phyloP scores from a whole-genome alignment of 1,140 invertebrate genomes.

The Heliconius nattereri region DNA sequence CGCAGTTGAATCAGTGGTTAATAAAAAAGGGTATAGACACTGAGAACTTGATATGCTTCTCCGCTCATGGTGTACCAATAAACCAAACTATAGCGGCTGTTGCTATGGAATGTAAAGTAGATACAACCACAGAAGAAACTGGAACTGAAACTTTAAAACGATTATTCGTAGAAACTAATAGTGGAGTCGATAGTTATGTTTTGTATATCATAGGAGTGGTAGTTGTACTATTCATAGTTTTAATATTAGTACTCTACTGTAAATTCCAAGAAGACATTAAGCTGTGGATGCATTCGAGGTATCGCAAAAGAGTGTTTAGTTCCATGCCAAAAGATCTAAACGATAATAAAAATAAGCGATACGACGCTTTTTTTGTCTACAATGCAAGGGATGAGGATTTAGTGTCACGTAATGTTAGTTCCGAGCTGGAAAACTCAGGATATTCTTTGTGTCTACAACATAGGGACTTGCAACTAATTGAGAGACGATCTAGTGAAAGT shows the following conservation, averaged over 20 bases:
- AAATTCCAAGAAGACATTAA: conserved; percentile 92
- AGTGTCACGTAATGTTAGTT: conserved; percentile 88
- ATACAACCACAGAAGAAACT: conserved; percentile 73
- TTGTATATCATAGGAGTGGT: conserved; percentile 89
- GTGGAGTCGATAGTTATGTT: conserved; percentile 85
- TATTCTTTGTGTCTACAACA: conserved; percentile 90
- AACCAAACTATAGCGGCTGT: conserved; percentile 77
- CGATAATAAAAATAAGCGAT: conserved; percentile 84
- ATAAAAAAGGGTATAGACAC: conserved; percentile 79
- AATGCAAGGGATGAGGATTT: conserved; percentile 92
- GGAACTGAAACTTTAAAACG: conserved; percentile 80
- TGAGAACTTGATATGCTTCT: conserved; percentile 76
- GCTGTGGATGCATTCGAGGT: conserved; percentile 93
- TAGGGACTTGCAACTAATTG: conserved; percentile 86
- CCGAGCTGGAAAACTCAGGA: conserved; percentile 89
- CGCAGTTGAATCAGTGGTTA: conserved; percentile 84
- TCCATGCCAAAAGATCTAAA: conserved; percentile 83
- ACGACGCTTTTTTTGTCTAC: conserved; percentile 94
- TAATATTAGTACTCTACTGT: conserved; percentile 89
- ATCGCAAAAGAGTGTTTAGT: conserved; percentile 90
- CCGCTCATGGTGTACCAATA: conserved; percentile 71
- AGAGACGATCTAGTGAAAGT: conserved; percentile 86
- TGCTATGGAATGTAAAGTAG: conserved; percentile 77
- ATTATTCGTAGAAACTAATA: conserved; percentile 79
- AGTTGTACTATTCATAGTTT: conserved; percentile 75